Evolutionary conservation across 1,140 invertebrate species (phyloP).

Genomic region (Scaptomyza hsui): DNA sequence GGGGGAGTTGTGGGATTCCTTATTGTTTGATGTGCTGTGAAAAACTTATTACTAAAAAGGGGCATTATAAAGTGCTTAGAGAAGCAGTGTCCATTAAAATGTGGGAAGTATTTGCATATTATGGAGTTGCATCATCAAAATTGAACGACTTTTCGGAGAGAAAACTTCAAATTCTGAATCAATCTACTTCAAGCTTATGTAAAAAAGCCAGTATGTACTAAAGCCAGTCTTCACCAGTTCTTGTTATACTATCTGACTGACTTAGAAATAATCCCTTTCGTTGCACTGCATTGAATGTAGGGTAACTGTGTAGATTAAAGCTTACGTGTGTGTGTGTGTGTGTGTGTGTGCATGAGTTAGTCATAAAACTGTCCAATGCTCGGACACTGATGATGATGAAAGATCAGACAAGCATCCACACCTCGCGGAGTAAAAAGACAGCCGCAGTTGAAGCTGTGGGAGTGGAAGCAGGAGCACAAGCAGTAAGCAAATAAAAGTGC

Average conservation of each 20-base stretch:
- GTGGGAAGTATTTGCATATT: too few species aligned
- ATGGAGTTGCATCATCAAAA: background rate
- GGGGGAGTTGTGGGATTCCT: background rate
- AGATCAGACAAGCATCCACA: conserved; percentile 75
- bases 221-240: too few species aligned
- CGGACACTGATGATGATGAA: conserved; percentile 72
- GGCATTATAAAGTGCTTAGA: background rate
- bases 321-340: background rate
- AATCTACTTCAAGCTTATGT: too few species aligned
- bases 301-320: background rate
- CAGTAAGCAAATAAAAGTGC: conserved; percentile 3
- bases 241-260: too few species aligned
- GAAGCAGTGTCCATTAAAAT: background rate
- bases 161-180: too few species aligned
- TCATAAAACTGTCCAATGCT: conserved; percentile 68
- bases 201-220: too few species aligned
- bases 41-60: background rate
- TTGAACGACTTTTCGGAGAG: too few species aligned
- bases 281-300: background rate
- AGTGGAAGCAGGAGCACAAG: conserved; percentile 12
- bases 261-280: too few species aligned
- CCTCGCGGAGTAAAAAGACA: conserved; percentile 52
- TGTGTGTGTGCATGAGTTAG: conserved; percentile 24
- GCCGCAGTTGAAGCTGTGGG: conserved; percentile 24
- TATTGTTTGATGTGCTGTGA: background rate